phyloP scores from a whole-genome alignment of 2,888 invertebrate species.

The Didymodactylos carnosus region DNA sequence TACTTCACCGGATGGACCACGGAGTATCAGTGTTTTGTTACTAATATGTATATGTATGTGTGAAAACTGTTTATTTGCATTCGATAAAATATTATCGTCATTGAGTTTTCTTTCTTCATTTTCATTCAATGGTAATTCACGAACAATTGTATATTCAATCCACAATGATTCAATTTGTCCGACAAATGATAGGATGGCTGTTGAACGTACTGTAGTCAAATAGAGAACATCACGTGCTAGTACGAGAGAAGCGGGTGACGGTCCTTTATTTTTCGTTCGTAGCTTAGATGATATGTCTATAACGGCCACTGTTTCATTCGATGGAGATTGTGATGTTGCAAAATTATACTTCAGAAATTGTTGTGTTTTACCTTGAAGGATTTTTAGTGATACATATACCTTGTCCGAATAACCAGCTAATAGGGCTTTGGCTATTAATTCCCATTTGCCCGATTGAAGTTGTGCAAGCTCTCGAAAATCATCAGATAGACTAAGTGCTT shows the following conservation, averaged over 20 bases:
- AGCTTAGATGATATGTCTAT: neutral
- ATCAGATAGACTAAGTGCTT: neutral
- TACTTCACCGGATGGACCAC: neutral
- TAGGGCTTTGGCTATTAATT: neutral
- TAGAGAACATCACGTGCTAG: neutral
- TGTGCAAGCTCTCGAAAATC: neutral
- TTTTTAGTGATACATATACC: neutral
- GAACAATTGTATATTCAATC: neutral
- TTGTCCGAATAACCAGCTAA: neutral
- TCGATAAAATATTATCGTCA: neutral
- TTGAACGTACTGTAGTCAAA: neutral
- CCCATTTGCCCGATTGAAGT: neutral
- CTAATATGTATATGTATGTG: neutral
- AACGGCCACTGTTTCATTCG: neutral
- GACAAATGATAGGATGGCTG: neutral
- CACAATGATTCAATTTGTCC: neutral
- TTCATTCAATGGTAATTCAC: neutral
- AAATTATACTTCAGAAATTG: neutral
- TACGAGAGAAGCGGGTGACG: neutral
- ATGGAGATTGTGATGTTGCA: too few relatives aligned
- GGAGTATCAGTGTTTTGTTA: neutral
- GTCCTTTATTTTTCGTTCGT: neutral
- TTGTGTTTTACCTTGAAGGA: neutral
- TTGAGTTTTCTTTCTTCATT: neutral
- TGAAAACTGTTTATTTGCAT: neutral